Base-by-base conservation (phyloP, 2,113 vertebrate genomes). In the Gambusia affinis region DNA sequence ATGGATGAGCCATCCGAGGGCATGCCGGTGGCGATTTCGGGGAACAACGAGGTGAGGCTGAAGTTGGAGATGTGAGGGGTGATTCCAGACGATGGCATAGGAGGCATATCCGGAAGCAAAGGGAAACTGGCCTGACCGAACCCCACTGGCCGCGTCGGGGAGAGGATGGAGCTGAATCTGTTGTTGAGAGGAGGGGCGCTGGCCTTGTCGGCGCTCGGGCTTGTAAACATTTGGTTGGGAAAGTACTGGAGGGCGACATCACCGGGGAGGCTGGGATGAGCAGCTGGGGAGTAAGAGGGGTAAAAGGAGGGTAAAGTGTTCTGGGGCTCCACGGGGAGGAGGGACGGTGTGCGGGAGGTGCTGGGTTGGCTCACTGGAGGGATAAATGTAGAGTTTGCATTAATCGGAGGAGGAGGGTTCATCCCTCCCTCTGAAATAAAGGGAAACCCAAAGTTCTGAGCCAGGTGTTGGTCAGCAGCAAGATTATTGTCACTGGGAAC, bases 211-310 rank as follows among this genome's bases (percentile, higher is more conserved):
- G 96, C 94, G 78, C 93, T 95, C 12, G 98, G 97, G 93, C 98
- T 98, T 37, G 96, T 95, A 91, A 99, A 99, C 96, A 99, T 99
- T 75, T 99, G 98, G 87, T 99, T 99, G 67, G 98, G 94, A 81
- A 99, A 99, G 86, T 99, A 99, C 72, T 97, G 97, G 60, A 99
- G 94, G 8, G 97, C 96, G 86, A 99, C 96, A 72, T 99, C 98
- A 31, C 97, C 97, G 83, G 98, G 94, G 54, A 99, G 95, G 77
- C 96, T 96, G 44, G 98, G 98, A 80, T 99, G 98, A 72, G 98
- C 96, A 27, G 98, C 98, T n/a, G 98, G 96, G 37, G 98, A 99
- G 79, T 99, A 99, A 0, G 98, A 95, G 0, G 98, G 96, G 70
- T 99, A 99, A 85, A 99, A 99, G 29, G 98, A 98, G 1, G 98